Conservation (phyloP, 2,888 invertebrate genomes). For the Perizoma flavofasciatum region DNA sequence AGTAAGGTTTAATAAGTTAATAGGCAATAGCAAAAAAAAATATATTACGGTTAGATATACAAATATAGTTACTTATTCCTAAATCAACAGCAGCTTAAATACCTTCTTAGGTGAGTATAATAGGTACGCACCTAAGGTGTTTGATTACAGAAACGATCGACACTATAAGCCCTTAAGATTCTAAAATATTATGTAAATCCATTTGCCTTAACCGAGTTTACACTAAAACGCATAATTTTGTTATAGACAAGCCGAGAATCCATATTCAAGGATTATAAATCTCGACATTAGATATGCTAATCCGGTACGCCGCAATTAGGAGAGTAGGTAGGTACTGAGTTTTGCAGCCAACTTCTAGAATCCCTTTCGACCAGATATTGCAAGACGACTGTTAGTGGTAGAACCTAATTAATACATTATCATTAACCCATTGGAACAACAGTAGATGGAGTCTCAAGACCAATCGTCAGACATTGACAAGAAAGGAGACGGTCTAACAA, state of each 20-base stretch:
- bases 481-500: too few relatives aligned
- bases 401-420: too few relatives aligned
- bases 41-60: too few relatives aligned
- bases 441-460: too few relatives aligned
- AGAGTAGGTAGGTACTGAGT: background rate
- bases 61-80: too few relatives aligned
- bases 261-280: constrained; percentile 30
- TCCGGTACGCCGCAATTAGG: constrained; percentile 9
- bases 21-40: too few relatives aligned
- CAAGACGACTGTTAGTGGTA: too few relatives aligned
- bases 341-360: background rate
- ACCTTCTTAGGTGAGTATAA: too few relatives aligned
- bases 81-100: too few relatives aligned
- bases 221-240: constrained; percentile 27
- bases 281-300: constrained; percentile 30
- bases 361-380: too few relatives aligned
- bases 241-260: constrained; percentile 26
- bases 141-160: background rate
- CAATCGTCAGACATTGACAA: too few relatives aligned
- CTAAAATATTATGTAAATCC: constrained; percentile 37
- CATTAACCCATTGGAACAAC: too few relatives aligned
- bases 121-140: background rate
- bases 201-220: constrained; percentile 31
- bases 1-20: background rate
- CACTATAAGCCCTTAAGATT: constrained; percentile 14